phyloP scores from a whole-genome alignment of 2,888 invertebrate genomes.

The Zeuzera pyrina region DNA sequence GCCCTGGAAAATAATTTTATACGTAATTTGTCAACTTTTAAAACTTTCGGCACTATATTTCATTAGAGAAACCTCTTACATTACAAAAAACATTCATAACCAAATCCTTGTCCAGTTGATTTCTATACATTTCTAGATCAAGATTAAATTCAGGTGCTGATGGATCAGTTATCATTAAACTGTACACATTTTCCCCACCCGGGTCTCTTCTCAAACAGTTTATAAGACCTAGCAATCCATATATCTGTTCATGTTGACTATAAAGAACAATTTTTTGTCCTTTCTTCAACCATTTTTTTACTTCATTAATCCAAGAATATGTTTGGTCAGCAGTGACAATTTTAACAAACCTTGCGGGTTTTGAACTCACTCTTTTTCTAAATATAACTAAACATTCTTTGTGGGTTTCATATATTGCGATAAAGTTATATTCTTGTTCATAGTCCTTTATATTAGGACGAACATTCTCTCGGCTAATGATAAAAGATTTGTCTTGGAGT shows the following conservation, averaged over 20 bases:
- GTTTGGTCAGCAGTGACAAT: slow-evolving; percentile 44
- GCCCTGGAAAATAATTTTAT: too few relatives aligned
- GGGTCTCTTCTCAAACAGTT: slow-evolving; percentile 90
- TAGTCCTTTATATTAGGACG: slow-evolving; percentile 54
- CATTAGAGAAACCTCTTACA: slow-evolving; percentile 46
- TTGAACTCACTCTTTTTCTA: slow-evolving; percentile 56
- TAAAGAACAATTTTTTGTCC: slow-evolving; percentile 76
- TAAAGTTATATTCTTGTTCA: slow-evolving; percentile 58
- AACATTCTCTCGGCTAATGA: slow-evolving; percentile 73
- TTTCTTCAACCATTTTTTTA: slow-evolving; percentile 52
- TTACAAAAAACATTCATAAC: slow-evolving; percentile 83
- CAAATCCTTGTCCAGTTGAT: slow-evolving; percentile 81
- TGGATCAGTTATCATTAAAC: slow-evolving; percentile 76
- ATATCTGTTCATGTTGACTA: slow-evolving; percentile 77
- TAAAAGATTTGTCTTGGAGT: slow-evolving; percentile 73
- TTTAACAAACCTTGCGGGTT: slow-evolving; percentile 60
- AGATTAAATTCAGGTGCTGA: slow-evolving; percentile 78
- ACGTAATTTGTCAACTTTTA: too few relatives aligned
- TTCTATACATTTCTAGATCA: slow-evolving; percentile 75
- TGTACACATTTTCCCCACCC: slow-evolving; percentile 76
- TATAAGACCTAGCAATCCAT: slow-evolving; percentile 88
- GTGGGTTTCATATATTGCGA: slow-evolving; percentile 60
- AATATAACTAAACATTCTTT: slow-evolving; percentile 69
- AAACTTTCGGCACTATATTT: too few relatives aligned
- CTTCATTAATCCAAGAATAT: slow-evolving; percentile 69